Evolutionary conservation across 37 sponge, comb jelly and placozoan genomes (phyloP), one percentile per base, ranked within the genome.

Genomic region (Agelas oroides): DNA sequence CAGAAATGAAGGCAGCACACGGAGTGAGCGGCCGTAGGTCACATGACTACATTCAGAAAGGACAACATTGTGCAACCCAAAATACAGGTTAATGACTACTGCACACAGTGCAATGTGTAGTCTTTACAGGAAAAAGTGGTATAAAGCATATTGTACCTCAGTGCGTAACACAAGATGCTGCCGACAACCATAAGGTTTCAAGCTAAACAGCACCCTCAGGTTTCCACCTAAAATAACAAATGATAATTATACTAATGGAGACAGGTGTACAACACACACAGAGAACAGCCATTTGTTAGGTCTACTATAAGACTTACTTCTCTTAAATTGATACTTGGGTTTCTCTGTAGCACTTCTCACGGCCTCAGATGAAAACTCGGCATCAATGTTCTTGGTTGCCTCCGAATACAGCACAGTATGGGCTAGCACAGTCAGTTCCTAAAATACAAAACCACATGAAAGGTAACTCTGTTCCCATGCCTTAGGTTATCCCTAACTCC

Each of bases 171-270:
- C 54, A 24, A 78, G 32, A 31, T 86, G 79, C 12, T 52, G 63
- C 65, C 14, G n/a, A 8, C 37, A 19, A 0, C 30, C 38, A 1
- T 56, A 5, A 13, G 72, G 62, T 61, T 87, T 80, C 56, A 80
- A 70, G 35, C 1, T 53, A 30, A 79, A 80, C 53, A 87, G 75
- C 23, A 40, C 81, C 30, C 87, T 87, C 65, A 80, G 20, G 20
- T 73, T 65, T 40, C 59, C 53, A 41, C 72, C 87, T 87, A 66
- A 1, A 79, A 38, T 15, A n/a, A n/a, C n/a, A n/a, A n/a, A n/a
- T n/a, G n/a, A n/a, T n/a, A n/a, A n/a, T n/a, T n/a, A n/a, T n/a
- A n/a, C n/a, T n/a, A n/a, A n/a, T n/a, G n/a, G n/a, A n/a, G n/a
- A n/a, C n/a, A n/a, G n/a, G n/a, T 30, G 5, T 28, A 34, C 13